Evolutionary conservation across 2,113 vertebrate species (phyloP).

Genomic region (Mirounga angustirostris): DNA sequence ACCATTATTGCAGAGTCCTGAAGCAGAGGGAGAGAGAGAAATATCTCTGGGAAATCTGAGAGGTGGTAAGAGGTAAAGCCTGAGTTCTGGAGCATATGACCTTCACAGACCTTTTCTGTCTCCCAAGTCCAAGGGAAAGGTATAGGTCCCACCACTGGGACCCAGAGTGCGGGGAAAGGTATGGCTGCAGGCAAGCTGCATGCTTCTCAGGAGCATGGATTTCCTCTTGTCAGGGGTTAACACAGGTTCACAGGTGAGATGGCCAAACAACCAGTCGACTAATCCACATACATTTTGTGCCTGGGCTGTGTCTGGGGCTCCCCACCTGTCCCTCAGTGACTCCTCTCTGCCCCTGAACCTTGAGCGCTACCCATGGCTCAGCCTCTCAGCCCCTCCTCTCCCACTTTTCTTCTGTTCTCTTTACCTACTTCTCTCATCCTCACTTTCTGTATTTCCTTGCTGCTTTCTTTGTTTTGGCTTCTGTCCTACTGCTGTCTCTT

Average conservation of each 20-base stretch:
- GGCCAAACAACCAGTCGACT: no score
- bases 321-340: not conserved
- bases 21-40: not conserved
- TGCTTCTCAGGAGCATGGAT: not conserved
- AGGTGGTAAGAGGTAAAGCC: not conserved
- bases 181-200: not conserved
- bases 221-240: not conserved
- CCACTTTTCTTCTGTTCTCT: not conserved
- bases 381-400: not conserved
- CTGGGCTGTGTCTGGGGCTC: not conserved
- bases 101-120: not conserved
- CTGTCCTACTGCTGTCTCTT: not conserved
- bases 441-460: not conserved
- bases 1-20: accelerated
- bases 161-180: accelerated
- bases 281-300: no score
- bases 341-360: not conserved
- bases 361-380: accelerated
- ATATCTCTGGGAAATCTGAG: not conserved
- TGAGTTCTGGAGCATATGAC: no score
- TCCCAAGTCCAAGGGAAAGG: not conserved
- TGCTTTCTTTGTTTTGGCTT: not conserved
- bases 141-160: not conserved
- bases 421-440: not conserved
- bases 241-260: not conserved